phyloP scores from a whole-genome alignment of 1,140 invertebrate genomes.

The Vollenhovia emeryi region DNA sequence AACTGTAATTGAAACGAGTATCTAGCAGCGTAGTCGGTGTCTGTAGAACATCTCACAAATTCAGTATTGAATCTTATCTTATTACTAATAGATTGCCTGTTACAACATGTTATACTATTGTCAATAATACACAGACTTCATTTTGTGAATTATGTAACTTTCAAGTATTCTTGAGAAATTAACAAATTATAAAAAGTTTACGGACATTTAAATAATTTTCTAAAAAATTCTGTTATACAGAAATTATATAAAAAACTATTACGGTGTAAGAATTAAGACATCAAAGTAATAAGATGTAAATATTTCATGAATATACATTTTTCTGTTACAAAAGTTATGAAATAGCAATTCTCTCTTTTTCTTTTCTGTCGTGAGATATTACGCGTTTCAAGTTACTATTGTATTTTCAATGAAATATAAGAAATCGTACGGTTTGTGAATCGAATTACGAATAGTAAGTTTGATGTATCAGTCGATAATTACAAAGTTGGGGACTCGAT shows the following conservation, averaged over 20 bases:
- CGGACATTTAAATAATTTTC: background rate
- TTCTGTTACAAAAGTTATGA: background rate
- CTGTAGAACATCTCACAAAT: background rate
- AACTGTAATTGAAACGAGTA: slow-evolving; percentile 26
- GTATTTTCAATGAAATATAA: slow-evolving; percentile 8
- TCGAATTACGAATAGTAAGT: background rate
- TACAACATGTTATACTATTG: background rate
- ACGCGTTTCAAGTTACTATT: background rate
- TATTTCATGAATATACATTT: background rate
- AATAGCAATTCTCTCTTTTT: background rate
- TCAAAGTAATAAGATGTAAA: background rate
- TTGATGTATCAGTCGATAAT: slow-evolving; percentile 10
- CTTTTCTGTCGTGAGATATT: background rate
- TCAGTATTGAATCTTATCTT: background rate
- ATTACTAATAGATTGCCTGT: background rate
- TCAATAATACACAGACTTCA: background rate
- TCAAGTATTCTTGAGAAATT: background rate
- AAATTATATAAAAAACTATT: background rate
- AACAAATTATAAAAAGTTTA: background rate
- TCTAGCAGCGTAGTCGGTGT: background rate
- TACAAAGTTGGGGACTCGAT: slow-evolving; percentile 1
- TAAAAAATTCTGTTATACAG: too few species aligned
- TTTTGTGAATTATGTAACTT: background rate
- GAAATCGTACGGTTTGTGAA: background rate
- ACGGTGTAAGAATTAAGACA: background rate